These are phyloP conservation scores for Drosophila melanica DNA, from an alignment of 1,140 invertebrate genomes.

Conservation along the genomic window DNA sequence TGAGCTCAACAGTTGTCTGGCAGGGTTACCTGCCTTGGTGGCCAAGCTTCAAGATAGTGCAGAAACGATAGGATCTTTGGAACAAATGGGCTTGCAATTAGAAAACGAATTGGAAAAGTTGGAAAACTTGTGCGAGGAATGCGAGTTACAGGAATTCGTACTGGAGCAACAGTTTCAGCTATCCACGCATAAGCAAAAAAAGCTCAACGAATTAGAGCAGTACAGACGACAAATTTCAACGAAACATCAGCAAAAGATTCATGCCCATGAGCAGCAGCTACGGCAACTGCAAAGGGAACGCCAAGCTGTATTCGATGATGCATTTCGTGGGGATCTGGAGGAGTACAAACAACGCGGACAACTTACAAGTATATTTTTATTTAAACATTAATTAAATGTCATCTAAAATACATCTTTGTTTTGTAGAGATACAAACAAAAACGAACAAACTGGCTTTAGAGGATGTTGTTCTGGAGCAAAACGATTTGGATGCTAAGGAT, in stretches of 20 bases:
- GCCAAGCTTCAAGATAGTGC: constrained; percentile 85
- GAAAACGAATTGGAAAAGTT: constrained; percentile 87
- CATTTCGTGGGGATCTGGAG: constrained; percentile 88
- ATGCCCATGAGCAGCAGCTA: constrained; percentile 85
- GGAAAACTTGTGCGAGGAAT: constrained; percentile 88
- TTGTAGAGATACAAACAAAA: constrained; percentile 54
- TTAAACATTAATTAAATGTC: not conserved
- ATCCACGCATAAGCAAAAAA: constrained; percentile 88
- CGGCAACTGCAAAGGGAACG: constrained; percentile 86
- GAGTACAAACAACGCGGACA: constrained; percentile 87
- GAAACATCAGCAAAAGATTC: constrained; percentile 86
- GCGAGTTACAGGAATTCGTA: constrained; percentile 87
- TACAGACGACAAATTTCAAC: constrained; percentile 86
- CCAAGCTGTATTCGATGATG: constrained; percentile 88
- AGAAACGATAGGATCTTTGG: constrained; percentile 85
- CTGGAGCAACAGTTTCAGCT: constrained; percentile 88
- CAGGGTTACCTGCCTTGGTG: constrained; percentile 87
- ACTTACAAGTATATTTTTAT: constrained; percentile 85
- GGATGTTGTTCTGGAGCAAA: constrained; percentile 85
- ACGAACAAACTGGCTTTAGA: constrained; percentile 82
- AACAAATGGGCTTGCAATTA: constrained; percentile 87
- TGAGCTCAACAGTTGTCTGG: constrained; percentile 85
- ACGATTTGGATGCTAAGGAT: constrained; percentile 83
- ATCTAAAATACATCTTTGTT: not conserved
- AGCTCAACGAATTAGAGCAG: constrained; percentile 82